Evolutionary conservation across 92 coral and sea anemone species (phyloP).

Genomic region (Zoanthus solanderi): DNA sequence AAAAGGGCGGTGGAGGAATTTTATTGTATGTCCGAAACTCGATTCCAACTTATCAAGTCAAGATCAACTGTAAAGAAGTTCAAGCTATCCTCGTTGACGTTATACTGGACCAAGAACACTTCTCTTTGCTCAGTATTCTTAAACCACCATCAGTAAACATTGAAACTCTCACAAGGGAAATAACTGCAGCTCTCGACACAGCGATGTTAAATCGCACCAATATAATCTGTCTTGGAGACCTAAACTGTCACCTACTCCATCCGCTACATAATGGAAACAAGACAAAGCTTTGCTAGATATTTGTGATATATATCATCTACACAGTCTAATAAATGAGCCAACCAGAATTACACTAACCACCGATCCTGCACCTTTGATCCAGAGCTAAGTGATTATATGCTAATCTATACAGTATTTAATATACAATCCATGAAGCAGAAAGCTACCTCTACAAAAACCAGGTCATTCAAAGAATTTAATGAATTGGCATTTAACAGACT

Average conservation of each 20-base stretch:
- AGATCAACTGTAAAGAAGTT: constrained; percentile 42
- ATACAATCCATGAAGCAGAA: constrained; percentile 32
- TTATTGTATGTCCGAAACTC: constrained; percentile 3
- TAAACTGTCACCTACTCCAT: constrained; percentile 61
- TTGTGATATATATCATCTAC: constrained; percentile 55
- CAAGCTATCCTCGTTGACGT: constrained; percentile 49
- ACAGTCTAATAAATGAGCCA: constrained; percentile 40
- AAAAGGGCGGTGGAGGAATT: not conserved
- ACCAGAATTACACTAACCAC: constrained; percentile 26
- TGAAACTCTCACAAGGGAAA: not conserved
- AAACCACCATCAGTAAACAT: constrained; percentile 50
- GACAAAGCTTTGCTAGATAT: constrained; percentile 57
- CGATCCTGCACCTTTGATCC: constrained; percentile 25
- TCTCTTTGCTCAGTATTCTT: constrained; percentile 32
- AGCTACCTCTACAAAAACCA: not conserved
- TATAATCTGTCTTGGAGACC: constrained; percentile 59
- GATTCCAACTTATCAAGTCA: constrained; percentile 43
- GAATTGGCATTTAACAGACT: not conserved
- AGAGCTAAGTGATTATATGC: constrained; percentile 51
- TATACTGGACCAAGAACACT: constrained; percentile 52
- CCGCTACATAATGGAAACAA: constrained; percentile 56
- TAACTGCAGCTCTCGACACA: constrained; percentile 3
- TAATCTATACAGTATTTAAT: constrained; percentile 45
- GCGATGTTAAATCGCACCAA: constrained; percentile 36
- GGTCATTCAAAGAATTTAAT: not conserved